A percentile compares a stretch with the other conserved stretches of the same genome.
Conservation (phyloP, 2,113 vertebrate species). For the Paedocypris sp. region DNA sequence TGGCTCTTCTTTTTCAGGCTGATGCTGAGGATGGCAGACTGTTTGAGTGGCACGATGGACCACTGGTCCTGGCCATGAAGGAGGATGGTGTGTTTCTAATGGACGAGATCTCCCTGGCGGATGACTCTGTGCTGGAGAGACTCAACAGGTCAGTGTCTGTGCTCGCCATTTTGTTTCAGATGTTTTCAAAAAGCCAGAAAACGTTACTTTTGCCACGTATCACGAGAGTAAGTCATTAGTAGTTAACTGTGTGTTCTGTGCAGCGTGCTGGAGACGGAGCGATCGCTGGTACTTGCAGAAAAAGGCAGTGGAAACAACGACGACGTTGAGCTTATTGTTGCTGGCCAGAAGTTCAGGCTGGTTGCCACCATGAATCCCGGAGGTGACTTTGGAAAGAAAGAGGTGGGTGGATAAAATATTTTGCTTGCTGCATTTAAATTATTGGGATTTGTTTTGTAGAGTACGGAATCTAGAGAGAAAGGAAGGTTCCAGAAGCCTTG, state of each 20-base stretch:
- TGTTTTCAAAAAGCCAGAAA: not conserved
- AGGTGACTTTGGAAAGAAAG: constrained; percentile 97
- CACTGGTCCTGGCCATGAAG: constrained; percentile 85
- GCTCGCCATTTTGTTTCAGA: not conserved
- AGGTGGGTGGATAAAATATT: constrained; percentile 63
- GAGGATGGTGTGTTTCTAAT: constrained; percentile 83
- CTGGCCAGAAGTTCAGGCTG: constrained; percentile 72
- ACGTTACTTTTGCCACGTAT: too few relatives aligned
- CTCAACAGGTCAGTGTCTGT: constrained; percentile 82
- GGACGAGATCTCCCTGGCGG: constrained; percentile 94
- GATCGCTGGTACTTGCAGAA: constrained; percentile 81
- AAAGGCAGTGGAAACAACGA: constrained; percentile 79
- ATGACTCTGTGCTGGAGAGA: constrained; percentile 93
- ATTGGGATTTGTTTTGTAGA: not conserved
- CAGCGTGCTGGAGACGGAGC: constrained; percentile 76
- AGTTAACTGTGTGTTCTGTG: not conserved
- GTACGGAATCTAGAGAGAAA: too few relatives aligned
- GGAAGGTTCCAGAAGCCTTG: too few relatives aligned
- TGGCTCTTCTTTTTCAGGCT: constrained; percentile 61
- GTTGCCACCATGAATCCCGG: constrained; percentile 97
- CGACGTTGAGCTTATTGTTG: constrained; percentile 77
- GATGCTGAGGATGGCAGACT: constrained; percentile 69
- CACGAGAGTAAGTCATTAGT: not conserved
- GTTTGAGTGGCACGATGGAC: constrained; percentile 91
- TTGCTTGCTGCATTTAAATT: not conserved